Evolutionary conservation across 2,113 vertebrate species (phyloP), one percentile per base, ranked within the genome.

Genomic region (Pedionomus torquatus): DNA sequence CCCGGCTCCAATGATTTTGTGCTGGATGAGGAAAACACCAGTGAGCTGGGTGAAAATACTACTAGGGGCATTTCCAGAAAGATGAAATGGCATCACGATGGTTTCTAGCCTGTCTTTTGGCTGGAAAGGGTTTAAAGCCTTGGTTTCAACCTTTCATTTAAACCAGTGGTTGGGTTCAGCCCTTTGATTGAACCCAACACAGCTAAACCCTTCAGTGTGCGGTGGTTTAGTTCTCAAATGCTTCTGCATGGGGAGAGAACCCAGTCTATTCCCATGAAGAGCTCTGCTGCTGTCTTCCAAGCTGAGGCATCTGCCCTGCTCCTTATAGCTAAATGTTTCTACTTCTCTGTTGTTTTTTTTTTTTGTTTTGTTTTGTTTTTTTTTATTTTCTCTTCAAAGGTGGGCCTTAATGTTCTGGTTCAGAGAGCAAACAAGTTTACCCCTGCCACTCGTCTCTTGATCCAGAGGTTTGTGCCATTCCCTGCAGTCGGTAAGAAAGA

Each of bases 391-490:
- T 79, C 0, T 94, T 74, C 30, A 41, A 75, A 99, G 99, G 99
- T 99, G 55, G 99, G 99, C 90, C 98, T 99, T 97, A 99, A 99
- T 11, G 96, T 99, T 93, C 98, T 99, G 94, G 97, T 99, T 95
- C 98, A 98, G 98, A 99, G 95, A 98, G 99, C 99, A 37, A 98
- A 98, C 96, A 97, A 97, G 94, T 99, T 99, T 92, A 99, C 97
- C 64, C 99, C 99, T 0, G 98, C 99, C 52, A 99, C 98, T 58
- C 98, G 98, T 71, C 98, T 99, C 37, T 86, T 99, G 93, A 98
- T 99, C 95, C 99, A 99, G 98, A 98, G 99, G 92, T 99, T 99
- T 83, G 98, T 99, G 97, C 99, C 99, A 2, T 99, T 99, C 97
- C 99, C 99, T 30, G 99, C 99, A 57, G 99, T 99, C 52, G 99